Conservation (phyloP, 2,113 vertebrate genomes). For the Poecile atricapillus region DNA sequence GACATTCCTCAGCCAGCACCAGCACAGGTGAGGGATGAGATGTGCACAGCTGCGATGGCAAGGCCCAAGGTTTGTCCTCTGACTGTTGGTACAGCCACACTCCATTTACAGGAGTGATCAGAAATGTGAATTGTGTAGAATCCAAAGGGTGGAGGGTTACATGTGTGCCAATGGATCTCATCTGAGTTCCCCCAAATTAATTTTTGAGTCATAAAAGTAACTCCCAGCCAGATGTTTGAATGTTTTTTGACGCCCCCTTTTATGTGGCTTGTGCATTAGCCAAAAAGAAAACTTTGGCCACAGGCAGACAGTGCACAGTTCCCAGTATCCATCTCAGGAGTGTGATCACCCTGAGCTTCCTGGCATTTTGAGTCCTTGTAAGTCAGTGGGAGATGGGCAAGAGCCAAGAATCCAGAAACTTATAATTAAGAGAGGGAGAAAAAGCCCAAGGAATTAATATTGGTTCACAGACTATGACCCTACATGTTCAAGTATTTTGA, state of each 20-base stretch:
- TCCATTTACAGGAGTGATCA: not conserved
- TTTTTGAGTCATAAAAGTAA: not conserved
- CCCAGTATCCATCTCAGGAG: not conserved
- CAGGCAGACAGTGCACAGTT: not conserved
- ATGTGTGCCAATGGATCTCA: not conserved
- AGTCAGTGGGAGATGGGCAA: not conserved
- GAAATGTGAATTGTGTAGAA: not conserved
- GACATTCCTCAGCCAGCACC: not conserved
- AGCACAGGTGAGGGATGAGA: not conserved
- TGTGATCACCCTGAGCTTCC: not conserved
- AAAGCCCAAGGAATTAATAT: not conserved
- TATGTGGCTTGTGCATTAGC: not conserved
- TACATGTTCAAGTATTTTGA: not conserved
- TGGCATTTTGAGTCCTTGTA: not conserved
- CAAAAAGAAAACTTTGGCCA: not conserved
- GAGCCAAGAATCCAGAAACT: constrained; percentile 26
- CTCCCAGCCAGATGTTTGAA: not conserved
- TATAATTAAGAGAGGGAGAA: constrained; percentile 6
- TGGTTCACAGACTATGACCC: constrained; percentile 15
- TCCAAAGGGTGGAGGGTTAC: not conserved
- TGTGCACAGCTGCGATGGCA: not conserved
- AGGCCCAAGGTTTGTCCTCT: not conserved
- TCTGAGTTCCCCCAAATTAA: not conserved
- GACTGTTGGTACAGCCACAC: not conserved
- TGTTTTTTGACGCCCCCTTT: not conserved